Base-by-base conservation (phyloP, 2,888 invertebrate species). In the Alviniconcha strummeri region DNA sequence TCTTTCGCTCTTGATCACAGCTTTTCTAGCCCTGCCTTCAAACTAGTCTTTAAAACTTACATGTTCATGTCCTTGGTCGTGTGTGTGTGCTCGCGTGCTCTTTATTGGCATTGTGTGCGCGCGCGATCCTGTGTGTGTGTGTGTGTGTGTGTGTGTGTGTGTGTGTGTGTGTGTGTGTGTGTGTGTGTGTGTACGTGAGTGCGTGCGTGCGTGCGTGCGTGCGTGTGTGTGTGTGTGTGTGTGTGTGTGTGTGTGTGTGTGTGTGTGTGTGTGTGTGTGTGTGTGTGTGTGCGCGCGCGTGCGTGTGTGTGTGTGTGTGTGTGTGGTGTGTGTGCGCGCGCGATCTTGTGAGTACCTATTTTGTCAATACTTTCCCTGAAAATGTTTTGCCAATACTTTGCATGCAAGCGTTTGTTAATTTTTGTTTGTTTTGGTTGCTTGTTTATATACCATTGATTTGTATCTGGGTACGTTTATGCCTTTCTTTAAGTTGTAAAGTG, bases 121-220 rank as follows among this genome's bases (percentile, higher is more conserved):
- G 15, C 7, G 52, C n/a, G 72, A 36, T 8, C 13, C 8, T 36
- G 72, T 7, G 72, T 72, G 72, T 36, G 72, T 72, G 36, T 72
- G 6, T 9, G 72, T 72, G 72, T 9, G 72, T 72, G 72, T 2
- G 52, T 72, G 72, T 9, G 36, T 19, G 19, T 2, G 72, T 72
- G 72, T 9, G 72, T 72, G 72, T 9, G 19, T 36, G 72, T 72
- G 72, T 72, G 72, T 72, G 72, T 72, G 72, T 72, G 72, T 72
- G 19, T 36, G 72, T 72, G 72, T 72, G 72, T 72, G 72, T 72
- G 72, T 36, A 36, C 36, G 72, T 72, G 72, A 36, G 72, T 36
- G 19, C n/a, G 36, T 72, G 72, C 8, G 36, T 36, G 36, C 6
- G 72, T 36, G 72, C 8, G 72, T 36, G 72, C 8, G 72, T 36